Conservation (phyloP, 2,797 vertebrate genomes). For the Botia almorhae region DNA sequence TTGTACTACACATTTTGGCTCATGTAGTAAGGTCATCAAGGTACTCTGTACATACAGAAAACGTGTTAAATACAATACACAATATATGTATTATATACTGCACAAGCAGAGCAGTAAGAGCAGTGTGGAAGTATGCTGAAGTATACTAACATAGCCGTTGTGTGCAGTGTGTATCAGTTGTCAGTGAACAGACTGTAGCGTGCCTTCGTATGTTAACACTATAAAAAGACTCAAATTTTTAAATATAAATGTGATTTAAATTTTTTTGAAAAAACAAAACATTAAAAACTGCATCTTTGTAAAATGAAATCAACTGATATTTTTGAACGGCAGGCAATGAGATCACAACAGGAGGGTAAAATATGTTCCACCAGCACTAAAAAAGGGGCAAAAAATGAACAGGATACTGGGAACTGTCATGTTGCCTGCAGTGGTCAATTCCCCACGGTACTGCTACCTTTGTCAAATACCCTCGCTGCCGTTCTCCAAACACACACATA, state of each 20-base stretch:
- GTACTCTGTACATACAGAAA: too few species aligned
- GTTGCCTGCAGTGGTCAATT: slow-evolving; percentile 52
- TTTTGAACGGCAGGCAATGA: not conserved
- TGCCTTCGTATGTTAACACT: too few species aligned
- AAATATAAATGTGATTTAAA: too few species aligned
- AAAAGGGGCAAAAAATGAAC: slow-evolving; percentile 38
- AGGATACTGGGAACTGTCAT: slow-evolving; percentile 37
- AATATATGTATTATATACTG: not conserved
- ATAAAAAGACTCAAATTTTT: too few species aligned
- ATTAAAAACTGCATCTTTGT: not conserved
- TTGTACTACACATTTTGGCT: too few species aligned
- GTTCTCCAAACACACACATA: not conserved
- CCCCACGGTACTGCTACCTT: slow-evolving; percentile 46
- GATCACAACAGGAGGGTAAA: slow-evolving; percentile 26
- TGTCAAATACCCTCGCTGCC: slow-evolving; percentile 52
- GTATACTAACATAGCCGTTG: too few species aligned
- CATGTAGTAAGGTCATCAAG: too few species aligned
- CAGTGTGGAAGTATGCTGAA: not conserved
- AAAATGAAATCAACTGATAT: not conserved
- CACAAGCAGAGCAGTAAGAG: slow-evolving; percentile 19
- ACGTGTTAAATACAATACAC: too few species aligned
- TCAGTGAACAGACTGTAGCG: too few species aligned
- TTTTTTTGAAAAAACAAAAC: not conserved
- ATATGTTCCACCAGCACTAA: slow-evolving; percentile 27
- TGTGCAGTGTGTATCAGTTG: too few species aligned